Percentiles rank a stretch among this genome's conserved stretches.
Evolutionary conservation across 2,888 invertebrate species (phyloP).

Genomic region (Apamea monoglypha): DNA sequence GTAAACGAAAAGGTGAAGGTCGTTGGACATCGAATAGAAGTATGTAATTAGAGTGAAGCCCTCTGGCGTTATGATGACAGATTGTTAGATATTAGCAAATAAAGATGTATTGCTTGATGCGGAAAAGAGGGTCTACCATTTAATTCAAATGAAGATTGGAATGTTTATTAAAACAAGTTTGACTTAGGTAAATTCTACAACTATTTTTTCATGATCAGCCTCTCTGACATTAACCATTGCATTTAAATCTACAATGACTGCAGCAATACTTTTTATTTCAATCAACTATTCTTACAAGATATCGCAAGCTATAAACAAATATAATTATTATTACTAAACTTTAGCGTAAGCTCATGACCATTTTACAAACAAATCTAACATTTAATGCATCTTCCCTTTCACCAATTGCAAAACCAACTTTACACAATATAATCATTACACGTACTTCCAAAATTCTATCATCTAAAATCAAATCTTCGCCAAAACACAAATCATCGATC

Average conservation of each 20-base stretch:
- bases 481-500: conserved; percentile 37
- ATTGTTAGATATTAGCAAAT: conserved; percentile 31
- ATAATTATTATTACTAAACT: conserved; percentile 19
- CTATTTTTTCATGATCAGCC: background rate
- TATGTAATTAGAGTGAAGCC: conserved; percentile 33
- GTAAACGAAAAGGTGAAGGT: conserved; percentile 61
- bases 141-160: background rate
- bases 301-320: background rate
- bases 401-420: conserved; percentile 52
- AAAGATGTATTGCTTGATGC: conserved; percentile 18
- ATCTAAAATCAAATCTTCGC: conserved; percentile 28
- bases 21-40: conserved; percentile 28
- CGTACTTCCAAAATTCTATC: conserved; percentile 37
- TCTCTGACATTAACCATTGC: background rate
- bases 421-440: conserved; percentile 41
- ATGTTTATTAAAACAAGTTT: background rate
- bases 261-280: background rate
- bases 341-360: conserved; percentile 15
- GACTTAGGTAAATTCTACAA: background rate
- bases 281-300: background rate
- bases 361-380: conserved; percentile 36
- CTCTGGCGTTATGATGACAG: conserved; percentile 42
- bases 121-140: background rate
- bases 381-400: conserved; percentile 41
- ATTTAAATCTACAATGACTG: background rate